Evolutionary conservation across 2,113 vertebrate species (phyloP).

Genomic region (Phasianus colchicus): DNA sequence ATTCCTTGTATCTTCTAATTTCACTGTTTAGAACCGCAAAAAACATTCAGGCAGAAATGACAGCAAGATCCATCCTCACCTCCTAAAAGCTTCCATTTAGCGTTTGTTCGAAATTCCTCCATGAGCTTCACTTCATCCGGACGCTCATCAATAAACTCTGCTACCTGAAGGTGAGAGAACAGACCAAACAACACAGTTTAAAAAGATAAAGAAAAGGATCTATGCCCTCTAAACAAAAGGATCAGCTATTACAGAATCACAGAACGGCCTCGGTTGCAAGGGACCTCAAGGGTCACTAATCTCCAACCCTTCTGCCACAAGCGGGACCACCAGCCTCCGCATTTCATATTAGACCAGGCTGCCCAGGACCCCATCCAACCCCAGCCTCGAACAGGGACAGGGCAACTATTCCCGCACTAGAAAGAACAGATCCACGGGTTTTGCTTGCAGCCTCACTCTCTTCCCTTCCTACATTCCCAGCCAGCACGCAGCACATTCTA

Average conservation of each 20-base stretch:
- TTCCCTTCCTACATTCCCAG: rapidly evolving
- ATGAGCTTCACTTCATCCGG: slow-evolving; percentile 91
- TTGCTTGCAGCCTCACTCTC: rapidly evolving
- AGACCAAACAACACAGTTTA: rapidly evolving
- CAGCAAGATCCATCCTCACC: slow-evolving; percentile 72
- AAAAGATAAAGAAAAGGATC: rapidly evolving
- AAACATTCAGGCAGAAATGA: rapidly evolving
- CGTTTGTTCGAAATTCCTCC: slow-evolving; percentile 88
- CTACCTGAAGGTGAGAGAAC: slow-evolving; percentile 78
- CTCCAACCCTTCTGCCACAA: too few species aligned
- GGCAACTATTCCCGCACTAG: rapidly evolving
- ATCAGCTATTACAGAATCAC: too few species aligned
- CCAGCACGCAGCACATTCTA: rapidly evolving
- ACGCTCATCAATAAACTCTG: slow-evolving; percentile 93
- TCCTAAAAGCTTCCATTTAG: slow-evolving; percentile 92
- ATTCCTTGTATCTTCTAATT: rapidly evolving
- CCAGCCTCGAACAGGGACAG: too few species aligned
- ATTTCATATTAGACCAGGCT: too few species aligned
- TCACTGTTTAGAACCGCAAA: rapidly evolving
- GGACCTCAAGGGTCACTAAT: too few species aligned
- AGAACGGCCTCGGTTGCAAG: too few species aligned
- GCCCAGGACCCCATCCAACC: too few species aligned
- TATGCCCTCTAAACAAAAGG: rapidly evolving
- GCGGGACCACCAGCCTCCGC: too few species aligned
- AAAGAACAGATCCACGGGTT: rapidly evolving